A percentile compares a stretch with the other conserved stretches of the same genome.
These are phyloP conservation scores for Prorops nasuta DNA, from an alignment of 1,140 invertebrate species.

Conservation along the genomic window DNA sequence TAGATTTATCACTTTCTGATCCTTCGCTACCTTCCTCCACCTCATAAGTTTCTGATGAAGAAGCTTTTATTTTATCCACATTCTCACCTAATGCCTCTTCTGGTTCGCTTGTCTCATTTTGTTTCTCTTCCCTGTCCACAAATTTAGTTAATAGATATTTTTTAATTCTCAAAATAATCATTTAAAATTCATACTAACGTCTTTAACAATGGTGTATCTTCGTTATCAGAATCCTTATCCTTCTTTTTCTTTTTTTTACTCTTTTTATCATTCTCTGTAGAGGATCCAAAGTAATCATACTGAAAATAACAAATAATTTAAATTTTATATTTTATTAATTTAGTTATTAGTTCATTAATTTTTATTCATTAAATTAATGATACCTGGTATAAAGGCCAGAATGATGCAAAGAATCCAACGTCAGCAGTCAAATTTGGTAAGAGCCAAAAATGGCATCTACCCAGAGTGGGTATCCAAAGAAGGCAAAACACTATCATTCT, in stretches of 20 bases:
- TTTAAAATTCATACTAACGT: constrained; percentile 30
- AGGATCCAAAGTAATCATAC: constrained; percentile 74
- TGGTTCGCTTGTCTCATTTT: constrained; percentile 26
- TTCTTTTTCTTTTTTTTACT: constrained; percentile 76
- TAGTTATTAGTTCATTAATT: constrained; percentile 1
- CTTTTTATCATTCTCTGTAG: constrained; percentile 57
- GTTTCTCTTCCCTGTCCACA: constrained; percentile 35
- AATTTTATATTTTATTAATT: background rate
- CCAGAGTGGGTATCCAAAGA: constrained; percentile 86
- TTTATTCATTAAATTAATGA: constrained; percentile 25
- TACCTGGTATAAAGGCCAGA: constrained; percentile 95
- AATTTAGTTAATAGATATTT: constrained; percentile 1
- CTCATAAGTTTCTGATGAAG: constrained; percentile 27
- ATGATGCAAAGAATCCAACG: constrained; percentile 97
- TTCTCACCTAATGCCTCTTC: constrained; percentile 33
- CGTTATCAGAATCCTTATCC: constrained; percentile 73
- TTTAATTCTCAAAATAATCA: background rate
- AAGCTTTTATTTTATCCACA: constrained; percentile 27
- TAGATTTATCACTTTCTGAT: constrained; percentile 64
- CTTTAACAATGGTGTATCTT: constrained; percentile 46
- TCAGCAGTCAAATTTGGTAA: constrained; percentile 98
- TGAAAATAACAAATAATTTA: constrained; percentile 42
- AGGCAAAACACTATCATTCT: constrained; percentile 89
- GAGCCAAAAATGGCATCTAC: constrained; percentile 93
- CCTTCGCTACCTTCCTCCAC: constrained; percentile 48